phyloP scores from a whole-genome alignment of 2,797 vertebrate genomes.

The Coregonus ussuriensis region DNA sequence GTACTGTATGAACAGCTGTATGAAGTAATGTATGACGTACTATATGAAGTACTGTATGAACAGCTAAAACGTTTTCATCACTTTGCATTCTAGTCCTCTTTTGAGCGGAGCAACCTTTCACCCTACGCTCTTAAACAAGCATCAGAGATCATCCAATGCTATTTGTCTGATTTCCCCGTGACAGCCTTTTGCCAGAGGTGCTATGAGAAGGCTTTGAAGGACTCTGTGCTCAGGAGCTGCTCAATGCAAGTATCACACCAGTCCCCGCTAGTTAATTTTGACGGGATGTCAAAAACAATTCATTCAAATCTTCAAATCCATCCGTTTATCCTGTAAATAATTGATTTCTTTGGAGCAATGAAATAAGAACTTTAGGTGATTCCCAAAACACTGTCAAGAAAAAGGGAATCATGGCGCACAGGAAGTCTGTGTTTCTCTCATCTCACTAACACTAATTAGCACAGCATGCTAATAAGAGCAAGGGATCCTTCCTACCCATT shows the following conservation, averaged over 20 bases:
- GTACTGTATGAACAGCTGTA: no score
- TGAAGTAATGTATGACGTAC: no score
- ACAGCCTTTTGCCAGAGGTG: neutral
- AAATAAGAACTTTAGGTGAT: conserved; percentile 8
- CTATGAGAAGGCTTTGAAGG: neutral
- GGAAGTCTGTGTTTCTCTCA: neutral
- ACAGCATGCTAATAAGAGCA: conserved; percentile 28
- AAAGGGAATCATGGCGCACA: conserved; percentile 7
- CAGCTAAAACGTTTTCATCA: neutral
- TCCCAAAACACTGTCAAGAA: neutral
- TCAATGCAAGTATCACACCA: conserved; percentile 6
- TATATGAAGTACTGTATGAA: neutral
- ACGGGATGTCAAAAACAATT: conserved; percentile 32
- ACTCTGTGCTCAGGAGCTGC: neutral
- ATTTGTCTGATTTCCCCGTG: neutral
- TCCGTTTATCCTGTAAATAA: conserved; percentile 20
- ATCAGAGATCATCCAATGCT: neutral
- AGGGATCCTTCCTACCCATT: neutral
- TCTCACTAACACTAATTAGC: conserved; percentile 32
- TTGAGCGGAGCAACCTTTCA: neutral
- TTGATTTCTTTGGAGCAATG: conserved; percentile 11
- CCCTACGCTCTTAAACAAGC: neutral
- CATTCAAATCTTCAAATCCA: conserved; percentile 9
- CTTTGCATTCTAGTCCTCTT: neutral
- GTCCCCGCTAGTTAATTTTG: conserved; percentile 24